A percentile compares a stretch with the other conserved stretches of the same genome.
phyloP scores from a whole-genome alignment of 2,888 invertebrate genomes.

The Phortica magna region DNA sequence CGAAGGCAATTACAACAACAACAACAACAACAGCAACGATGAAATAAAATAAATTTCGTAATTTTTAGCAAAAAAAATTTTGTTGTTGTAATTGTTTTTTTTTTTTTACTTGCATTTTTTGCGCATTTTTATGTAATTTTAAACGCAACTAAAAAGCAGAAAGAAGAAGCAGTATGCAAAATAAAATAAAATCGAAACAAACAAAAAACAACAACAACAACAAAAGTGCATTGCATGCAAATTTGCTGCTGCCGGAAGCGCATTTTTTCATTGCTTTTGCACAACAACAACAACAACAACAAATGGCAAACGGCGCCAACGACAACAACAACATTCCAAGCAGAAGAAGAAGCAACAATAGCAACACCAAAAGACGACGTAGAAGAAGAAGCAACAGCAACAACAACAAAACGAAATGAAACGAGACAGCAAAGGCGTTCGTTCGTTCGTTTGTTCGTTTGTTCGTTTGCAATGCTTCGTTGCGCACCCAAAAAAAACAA shows the following conservation, averaged over 20 bases:
- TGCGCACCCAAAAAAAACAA: neutral
- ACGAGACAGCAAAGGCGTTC: neutral
- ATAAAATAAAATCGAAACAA: neutral
- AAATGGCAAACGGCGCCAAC: no score
- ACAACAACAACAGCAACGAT: neutral
- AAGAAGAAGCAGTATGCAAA: neutral
- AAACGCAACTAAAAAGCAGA: conserved; percentile 41
- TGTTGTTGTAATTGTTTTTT: conserved; percentile 20
- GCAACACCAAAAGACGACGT: no score
- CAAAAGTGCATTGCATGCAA: conserved; percentile 13
- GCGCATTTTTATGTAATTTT: conserved; percentile 51
- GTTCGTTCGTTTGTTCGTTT: neutral
- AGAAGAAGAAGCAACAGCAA: no score
- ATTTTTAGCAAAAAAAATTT: conserved; percentile 1
- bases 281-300: no score
- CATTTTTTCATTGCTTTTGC: neutral
- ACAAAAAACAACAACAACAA: conserved; percentile 16
- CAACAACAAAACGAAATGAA: no score
- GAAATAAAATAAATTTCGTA: neutral
- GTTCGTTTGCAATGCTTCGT: neutral
- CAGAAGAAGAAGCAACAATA: no score
- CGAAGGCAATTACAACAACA: neutral
- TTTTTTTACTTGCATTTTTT: conserved; percentile 23
- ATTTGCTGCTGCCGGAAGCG: conserved; percentile 21
- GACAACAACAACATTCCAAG: no score